Percentiles rank a stretch among this genome's conserved stretches.
Evolutionary conservation across 2,888 invertebrate species (phyloP).

Genomic region (Notodonta ziczac): DNA sequence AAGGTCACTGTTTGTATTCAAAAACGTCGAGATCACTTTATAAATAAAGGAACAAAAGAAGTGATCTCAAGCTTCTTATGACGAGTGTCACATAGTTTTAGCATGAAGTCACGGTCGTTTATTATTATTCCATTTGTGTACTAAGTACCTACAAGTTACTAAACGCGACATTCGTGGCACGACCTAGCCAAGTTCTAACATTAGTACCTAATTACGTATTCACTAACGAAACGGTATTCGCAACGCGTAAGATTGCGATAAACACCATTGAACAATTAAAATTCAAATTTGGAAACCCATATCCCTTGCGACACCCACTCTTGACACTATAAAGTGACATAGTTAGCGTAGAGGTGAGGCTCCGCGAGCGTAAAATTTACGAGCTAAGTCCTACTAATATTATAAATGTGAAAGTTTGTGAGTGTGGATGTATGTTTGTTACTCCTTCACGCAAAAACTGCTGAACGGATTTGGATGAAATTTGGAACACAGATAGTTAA

Average conservation of each 20-base stretch:
- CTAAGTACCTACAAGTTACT: neutral
- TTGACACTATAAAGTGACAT: slow-evolving; percentile 31
- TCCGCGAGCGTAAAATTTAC: neutral
- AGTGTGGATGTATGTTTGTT: no score
- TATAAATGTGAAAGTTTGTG: no score
- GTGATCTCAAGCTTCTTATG: neutral
- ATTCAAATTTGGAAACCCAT: slow-evolving; percentile 29
- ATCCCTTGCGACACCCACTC: slow-evolving; percentile 24
- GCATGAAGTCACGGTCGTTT: slow-evolving; percentile 2
- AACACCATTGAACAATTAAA: slow-evolving; percentile 25
- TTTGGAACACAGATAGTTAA: no score
- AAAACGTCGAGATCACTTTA: neutral
- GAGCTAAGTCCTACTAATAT: no score
- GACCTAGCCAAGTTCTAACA: slow-evolving; percentile 4
- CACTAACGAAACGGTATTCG: slow-evolving; percentile 14
- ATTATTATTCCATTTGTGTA: slow-evolving; percentile 3
- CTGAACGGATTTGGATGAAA: no score
- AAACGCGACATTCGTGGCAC: neutral
- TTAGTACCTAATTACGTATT: neutral
- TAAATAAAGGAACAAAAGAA: neutral
- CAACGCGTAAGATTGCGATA: slow-evolving; percentile 12
- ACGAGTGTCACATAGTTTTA: neutral
- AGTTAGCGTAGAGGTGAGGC: slow-evolving; percentile 5
- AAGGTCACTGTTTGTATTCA: neutral
- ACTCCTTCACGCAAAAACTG: no score